These are phyloP conservation scores for Chaetodon auriga DNA, from an alignment of 2,113 vertebrate genomes.

Conservation along the genomic window DNA sequence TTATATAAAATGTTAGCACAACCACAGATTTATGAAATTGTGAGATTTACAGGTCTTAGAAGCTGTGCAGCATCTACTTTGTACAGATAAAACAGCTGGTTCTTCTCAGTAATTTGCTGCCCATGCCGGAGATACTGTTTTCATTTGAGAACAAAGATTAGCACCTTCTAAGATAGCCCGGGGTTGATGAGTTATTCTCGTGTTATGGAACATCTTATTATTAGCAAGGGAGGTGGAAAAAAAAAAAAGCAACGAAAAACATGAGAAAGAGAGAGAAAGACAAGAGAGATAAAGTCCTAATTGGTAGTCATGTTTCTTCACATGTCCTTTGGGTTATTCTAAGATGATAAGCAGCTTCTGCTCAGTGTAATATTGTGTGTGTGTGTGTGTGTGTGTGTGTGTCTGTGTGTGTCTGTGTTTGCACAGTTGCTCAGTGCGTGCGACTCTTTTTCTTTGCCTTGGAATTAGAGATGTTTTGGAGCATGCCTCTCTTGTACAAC, in stretches of 20 bases:
- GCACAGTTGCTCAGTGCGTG: neutral
- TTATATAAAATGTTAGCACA: neutral
- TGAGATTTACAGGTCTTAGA: neutral
- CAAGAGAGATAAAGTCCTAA: slow-evolving; percentile 30
- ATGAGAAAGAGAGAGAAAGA: neutral
- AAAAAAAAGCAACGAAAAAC: neutral
- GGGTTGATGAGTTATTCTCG: neutral
- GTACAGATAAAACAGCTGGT: slow-evolving; percentile 4
- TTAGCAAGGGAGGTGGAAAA: neutral
- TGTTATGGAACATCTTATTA: slow-evolving; percentile 37
- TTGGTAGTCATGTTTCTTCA: slow-evolving; percentile 36
- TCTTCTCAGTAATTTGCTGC: slow-evolving; percentile 11
- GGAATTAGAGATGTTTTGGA: slow-evolving; percentile 20
- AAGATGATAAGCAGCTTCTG: slow-evolving; percentile 20
- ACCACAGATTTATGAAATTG: neutral
- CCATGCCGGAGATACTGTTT: slow-evolving; percentile 28
- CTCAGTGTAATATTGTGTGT: slow-evolving; percentile 13
- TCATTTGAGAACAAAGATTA: slow-evolving; percentile 35
- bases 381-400: slow-evolving; percentile 29
- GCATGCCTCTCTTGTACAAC: slow-evolving; percentile 23
- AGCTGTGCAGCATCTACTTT: neutral
- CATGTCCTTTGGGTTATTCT: slow-evolving; percentile 30
- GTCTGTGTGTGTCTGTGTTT: slow-evolving; percentile 14
- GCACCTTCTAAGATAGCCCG: neutral
- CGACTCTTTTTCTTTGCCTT: slow-evolving; percentile 9